Evolutionary conservation across 1,140 invertebrate genomes (phyloP), one percentile per base, ranked within the genome.

Genomic region (Aphidius gifuensis): DNA sequence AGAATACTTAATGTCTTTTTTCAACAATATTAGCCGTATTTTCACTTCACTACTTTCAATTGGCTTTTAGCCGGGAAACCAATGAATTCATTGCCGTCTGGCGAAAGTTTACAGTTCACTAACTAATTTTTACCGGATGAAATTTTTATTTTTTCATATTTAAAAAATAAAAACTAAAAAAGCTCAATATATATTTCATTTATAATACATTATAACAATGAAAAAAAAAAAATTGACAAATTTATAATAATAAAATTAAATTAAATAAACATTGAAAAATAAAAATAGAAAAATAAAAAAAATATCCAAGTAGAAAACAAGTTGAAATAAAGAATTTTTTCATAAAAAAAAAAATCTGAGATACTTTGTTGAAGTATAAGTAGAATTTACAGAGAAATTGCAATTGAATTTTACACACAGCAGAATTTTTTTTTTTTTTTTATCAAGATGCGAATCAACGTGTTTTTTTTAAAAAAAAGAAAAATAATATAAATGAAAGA

Each of bases 1-100:
- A 40, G 46, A 32, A 11, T 48, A 39, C 57, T 59, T 38, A 16
- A 39, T 9, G 44, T 59, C 46, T 21, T 43, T 54, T 21, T 50
- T 56, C n/a, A 5, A 53, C 48, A 43, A 61, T 55, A 55, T 54
- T 49, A 43, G 7, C 42, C 58, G 40, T 43, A 21, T 60, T 47
- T 61, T 55, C 44, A 44, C 51, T 61, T 44, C 11, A 44, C 43
- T 61, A 43, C 21, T 61, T 54, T 42, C 60, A 61, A 61, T 61
- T 61, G 60, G 51, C 60, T 61, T 61, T 61, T 51, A 61, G 50
- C 44, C 51, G 60, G 51, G 21, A 16, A 55, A 48, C 32, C 51
- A 61, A 61, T 61, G 60, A 42, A 61, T 61, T 55, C 60, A 61
- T 61, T 56, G 50, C 60, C 51, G 51, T 61, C 60, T 61, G 51